These are phyloP conservation scores for Malacoraja senta DNA, from an alignment of 2,797 vertebrate species.

Conservation along the genomic window DNA sequence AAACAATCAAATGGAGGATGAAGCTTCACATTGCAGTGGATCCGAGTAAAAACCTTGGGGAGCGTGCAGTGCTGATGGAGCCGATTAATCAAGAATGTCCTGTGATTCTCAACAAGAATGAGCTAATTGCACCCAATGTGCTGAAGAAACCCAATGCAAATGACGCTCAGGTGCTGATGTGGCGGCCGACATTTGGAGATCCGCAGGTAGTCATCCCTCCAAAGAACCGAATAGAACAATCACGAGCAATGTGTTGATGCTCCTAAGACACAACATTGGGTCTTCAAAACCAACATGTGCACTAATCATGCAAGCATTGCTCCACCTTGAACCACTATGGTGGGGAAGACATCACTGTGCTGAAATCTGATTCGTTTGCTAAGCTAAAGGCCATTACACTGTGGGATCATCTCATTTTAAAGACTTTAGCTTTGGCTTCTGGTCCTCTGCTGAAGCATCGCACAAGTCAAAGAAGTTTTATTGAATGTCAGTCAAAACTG, in stretches of 20 bases:
- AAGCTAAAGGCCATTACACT: constrained; percentile 29
- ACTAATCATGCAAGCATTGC: constrained; percentile 66
- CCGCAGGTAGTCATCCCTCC: constrained; percentile 88
- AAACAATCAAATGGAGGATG: constrained; percentile 94
- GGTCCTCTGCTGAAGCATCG: not conserved
- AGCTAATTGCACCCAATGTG: constrained; percentile 82
- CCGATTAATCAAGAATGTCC: constrained; percentile 84
- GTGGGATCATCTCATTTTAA: constrained; percentile 28
- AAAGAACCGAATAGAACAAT: constrained; percentile 64
- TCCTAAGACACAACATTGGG: constrained; percentile 39
- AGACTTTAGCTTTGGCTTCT: not conserved
- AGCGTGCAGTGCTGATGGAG: constrained; percentile 75
- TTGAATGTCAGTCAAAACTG: not conserved
- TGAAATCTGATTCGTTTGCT: constrained; percentile 45
- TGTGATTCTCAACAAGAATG: constrained; percentile 79
- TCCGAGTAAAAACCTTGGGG: constrained; percentile 75
- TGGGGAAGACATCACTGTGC: constrained; percentile 82
- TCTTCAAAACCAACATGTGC: constrained; percentile 39
- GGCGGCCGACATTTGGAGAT: constrained; percentile 81
- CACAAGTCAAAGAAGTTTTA: not conserved
- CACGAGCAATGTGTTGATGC: not conserved
- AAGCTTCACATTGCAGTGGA: constrained; percentile 81
- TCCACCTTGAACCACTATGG: constrained; percentile 69
- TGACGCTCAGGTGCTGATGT: constrained; percentile 97
- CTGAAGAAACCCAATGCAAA: constrained; percentile 97